Conservation (phyloP, 2,888 invertebrate species). For the Drosophila infuscata region DNA sequence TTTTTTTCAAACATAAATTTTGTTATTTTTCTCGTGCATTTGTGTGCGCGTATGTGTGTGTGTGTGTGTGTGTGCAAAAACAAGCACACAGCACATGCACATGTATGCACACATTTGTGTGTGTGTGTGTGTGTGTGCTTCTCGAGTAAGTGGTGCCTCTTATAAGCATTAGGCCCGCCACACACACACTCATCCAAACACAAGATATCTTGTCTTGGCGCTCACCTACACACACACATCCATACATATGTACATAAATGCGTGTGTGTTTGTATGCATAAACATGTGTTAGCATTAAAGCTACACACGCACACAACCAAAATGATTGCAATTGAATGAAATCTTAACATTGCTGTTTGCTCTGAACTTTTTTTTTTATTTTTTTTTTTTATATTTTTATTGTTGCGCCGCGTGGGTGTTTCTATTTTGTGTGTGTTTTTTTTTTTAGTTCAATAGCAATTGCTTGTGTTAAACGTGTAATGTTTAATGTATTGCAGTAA, state of each 20-base stretch:
- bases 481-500: not conserved
- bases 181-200: constrained; percentile 7
- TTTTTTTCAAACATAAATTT: constrained; percentile 2
- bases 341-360: constrained; percentile 17
- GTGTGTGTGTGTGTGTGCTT: constrained; percentile 8
- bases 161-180: constrained; percentile 13
- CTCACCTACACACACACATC: not conserved
- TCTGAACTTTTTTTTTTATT: not conserved
- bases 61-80: constrained; percentile 13
- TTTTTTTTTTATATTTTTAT: constrained; percentile 8
- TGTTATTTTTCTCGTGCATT: constrained; percentile 18
- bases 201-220: constrained; percentile 21
- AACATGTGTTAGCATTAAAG: constrained; percentile 24
- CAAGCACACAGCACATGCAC: constrained; percentile 8
- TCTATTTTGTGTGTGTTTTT: not conserved
- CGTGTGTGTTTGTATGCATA: not conserved
- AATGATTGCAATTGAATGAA: constrained; percentile 36
- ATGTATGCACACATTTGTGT: not conserved
- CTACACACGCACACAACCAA: constrained; percentile 17
- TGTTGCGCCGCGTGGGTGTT: constrained; percentile 33
- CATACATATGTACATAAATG: constrained; percentile 8
- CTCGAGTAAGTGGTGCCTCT: constrained; percentile 20
- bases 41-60: not conserved
- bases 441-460: not conserved
- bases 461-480: not conserved